Base-by-base conservation (phyloP, 2,888 invertebrate genomes). In the Hypomecis punctinalis region DNA sequence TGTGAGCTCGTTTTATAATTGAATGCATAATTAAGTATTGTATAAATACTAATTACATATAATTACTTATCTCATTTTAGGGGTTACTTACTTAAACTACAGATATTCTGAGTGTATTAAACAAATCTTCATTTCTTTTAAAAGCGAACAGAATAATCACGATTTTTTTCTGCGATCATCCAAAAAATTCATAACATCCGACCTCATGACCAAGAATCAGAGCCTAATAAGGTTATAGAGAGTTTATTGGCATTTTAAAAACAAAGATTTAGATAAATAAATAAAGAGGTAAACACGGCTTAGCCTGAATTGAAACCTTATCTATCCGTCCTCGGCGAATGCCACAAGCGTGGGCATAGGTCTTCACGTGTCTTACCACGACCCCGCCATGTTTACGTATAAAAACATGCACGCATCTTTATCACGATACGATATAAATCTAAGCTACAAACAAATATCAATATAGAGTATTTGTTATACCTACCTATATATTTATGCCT, bases 341-440 rank as follows among this genome's bases (percentile, higher is more conserved):
- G 75, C 70, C 73, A 70, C 76, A 72, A 71, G 66, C 61, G 70
- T 67, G 71, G 63, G 61, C 57, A 61, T 60, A 67, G 63, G 66
- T 75, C 71, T 77, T 78, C 81, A 81, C 81, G 81, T 83, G 80
- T 70, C 58, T 66, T 46, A 46, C 59, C 78, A 77, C 65, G 70
- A 68, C 65, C 66, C 62, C 47, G 51, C 61, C 72, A 69, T 75
- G 72, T 73, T 65, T 68, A 71, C 46, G 9, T 45, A 68, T 52
- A 61, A 60, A 51, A 40, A 43, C 60, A 57, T 45, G 51, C 36
- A 65, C 45, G 39, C 40, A 47, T 60, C 45, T 64, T 67, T 61
- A 51, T 49, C 63, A 47, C 54, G 40, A 58, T 6, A 58, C n/a
- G 49, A 39, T 48, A 45, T 48, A 36, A 49, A 46, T 43, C 6